These are phyloP conservation scores for Heliconius eleuchia DNA, from an alignment of 1,140 invertebrate genomes.

Conservation along the genomic window DNA sequence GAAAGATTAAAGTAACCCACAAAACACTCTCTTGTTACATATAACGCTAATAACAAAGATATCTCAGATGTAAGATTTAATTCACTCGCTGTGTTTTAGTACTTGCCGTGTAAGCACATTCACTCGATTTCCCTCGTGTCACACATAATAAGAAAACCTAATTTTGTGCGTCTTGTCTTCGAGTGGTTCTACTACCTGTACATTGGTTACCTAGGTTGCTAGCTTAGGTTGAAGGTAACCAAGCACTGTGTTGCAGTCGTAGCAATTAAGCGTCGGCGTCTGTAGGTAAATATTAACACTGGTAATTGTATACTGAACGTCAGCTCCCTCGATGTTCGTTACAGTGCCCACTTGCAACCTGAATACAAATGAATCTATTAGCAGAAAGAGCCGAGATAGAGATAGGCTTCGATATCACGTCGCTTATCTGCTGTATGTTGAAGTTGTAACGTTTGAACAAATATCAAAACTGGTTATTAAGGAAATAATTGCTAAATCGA, in stretches of 20 bases:
- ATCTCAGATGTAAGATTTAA: background rate
- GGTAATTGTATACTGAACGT: conserved; percentile 74
- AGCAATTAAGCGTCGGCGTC: conserved; percentile 72
- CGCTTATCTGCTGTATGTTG: conserved; percentile 46
- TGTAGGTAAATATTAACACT: conserved; percentile 79
- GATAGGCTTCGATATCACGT: conserved; percentile 65
- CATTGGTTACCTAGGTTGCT: background rate
- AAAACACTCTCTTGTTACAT: background rate
- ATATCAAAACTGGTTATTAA: conserved; percentile 37
- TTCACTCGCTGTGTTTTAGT: conserved; percentile 5
- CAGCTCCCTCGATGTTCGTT: conserved; percentile 74
- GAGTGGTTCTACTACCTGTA: background rate
- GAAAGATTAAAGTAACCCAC: background rate
- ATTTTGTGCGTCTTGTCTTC: conserved; percentile 10
- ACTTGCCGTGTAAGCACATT: conserved; percentile 5
- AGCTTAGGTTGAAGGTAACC: conserved; percentile 28
- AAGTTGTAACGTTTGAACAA: conserved; percentile 42
- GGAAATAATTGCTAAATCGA: background rate
- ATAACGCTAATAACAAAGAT: background rate
- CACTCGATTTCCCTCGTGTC: conserved; percentile 1
- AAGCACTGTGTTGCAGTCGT: conserved; percentile 45
- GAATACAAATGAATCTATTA: conserved; percentile 80
- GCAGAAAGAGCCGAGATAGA: conserved; percentile 68
- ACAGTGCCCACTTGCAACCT: conserved; percentile 69
- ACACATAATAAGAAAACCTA: conserved; percentile 18